phyloP scores from a whole-genome alignment of 2,797 vertebrate genomes.

The Remorina albescens region DNA sequence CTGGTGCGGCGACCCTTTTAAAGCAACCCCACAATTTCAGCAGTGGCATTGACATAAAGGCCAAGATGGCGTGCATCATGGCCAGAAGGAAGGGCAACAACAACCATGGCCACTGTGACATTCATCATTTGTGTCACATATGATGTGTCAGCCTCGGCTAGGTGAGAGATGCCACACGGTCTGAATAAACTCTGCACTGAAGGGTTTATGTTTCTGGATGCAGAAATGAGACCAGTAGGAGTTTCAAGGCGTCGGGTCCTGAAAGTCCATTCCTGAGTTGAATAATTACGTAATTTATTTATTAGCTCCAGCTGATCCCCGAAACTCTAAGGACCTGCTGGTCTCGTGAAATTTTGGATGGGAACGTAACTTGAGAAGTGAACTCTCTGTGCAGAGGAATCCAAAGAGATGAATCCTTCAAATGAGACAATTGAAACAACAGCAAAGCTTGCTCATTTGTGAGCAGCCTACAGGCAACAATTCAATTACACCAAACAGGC shows the following conservation, averaged over 20 bases:
- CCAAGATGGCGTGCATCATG: no score
- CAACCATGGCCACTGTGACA: no score
- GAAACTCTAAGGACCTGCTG: not conserved
- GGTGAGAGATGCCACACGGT: no score
- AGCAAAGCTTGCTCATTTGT: constrained; percentile 47
- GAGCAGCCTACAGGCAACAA: constrained; percentile 61
- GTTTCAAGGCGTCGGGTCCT: not conserved
- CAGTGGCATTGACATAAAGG: no score
- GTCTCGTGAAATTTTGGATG: not conserved
- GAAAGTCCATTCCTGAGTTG: not conserved
- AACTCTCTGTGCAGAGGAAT: constrained; percentile 31
- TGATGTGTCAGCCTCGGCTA: no score
- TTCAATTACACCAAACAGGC: constrained; percentile 68
- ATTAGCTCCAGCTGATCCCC: not conserved
- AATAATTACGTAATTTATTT: not conserved
- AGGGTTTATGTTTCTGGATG: no score
- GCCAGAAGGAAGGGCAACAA: no score
- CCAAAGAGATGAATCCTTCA: constrained; percentile 38
- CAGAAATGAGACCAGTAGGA: not conserved
- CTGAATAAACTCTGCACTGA: no score
- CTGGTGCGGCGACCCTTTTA: no score
- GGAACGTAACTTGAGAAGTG: constrained; percentile 14
- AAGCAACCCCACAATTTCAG: no score
- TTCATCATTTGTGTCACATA: no score
- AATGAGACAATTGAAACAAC: constrained; percentile 49